phyloP scores from a whole-genome alignment of 2,113 vertebrate genomes.

The Coryphaenoides rupestris region DNA sequence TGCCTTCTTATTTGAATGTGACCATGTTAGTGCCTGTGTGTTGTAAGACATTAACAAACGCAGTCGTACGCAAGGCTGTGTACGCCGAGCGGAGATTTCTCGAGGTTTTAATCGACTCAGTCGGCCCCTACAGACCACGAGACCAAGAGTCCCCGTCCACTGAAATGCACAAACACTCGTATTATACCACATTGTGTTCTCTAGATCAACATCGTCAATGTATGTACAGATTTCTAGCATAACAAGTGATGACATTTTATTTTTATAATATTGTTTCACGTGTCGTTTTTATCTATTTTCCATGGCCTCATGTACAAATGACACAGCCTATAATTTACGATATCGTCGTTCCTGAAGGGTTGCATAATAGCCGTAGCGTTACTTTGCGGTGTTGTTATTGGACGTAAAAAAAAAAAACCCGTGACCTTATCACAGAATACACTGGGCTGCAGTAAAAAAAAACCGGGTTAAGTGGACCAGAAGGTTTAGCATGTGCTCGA shows the following conservation, averaged over 20 bases:
- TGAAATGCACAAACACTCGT: too few species aligned
- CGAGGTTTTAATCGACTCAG: background rate
- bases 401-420: conserved; percentile 41
- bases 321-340: conserved; percentile 57
- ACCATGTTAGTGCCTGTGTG: conserved; percentile 50
- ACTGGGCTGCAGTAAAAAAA: conserved; percentile 52
- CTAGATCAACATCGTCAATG: conserved; percentile 10
- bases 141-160: too few species aligned
- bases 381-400: conserved; percentile 60
- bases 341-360: conserved; percentile 56
- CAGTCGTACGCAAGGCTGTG: too few species aligned
- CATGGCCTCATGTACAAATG: conserved; percentile 79
- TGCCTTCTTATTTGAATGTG: too few species aligned
- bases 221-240: conserved; percentile 24
- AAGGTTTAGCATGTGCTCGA: background rate
- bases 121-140: too few species aligned
- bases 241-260: conserved; percentile 37
- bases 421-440: conserved; percentile 67
- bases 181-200: background rate
- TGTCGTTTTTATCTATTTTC: background rate
- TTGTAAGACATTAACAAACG: conserved; percentile 45
- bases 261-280: conserved; percentile 21
- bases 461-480: conserved; percentile 15
- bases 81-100: background rate
- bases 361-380: conserved; percentile 43